Conservation (phyloP, 1,140 invertebrate genomes). For the Melipona quadrifasciata region DNA sequence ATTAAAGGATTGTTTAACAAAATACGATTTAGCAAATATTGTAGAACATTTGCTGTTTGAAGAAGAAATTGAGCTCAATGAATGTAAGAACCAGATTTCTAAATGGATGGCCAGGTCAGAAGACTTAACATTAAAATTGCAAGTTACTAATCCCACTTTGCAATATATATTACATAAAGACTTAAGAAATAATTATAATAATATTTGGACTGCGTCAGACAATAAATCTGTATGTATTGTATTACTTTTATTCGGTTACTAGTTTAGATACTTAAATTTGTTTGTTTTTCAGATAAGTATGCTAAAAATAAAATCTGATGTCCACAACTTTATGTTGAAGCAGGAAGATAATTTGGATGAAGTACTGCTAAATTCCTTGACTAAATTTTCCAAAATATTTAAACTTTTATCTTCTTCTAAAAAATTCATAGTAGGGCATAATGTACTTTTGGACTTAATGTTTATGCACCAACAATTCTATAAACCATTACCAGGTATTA, state of each 20-base stretch:
- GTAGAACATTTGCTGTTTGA: slow-evolving; percentile 67
- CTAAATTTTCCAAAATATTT: slow-evolving; percentile 88
- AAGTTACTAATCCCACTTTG: slow-evolving; percentile 56
- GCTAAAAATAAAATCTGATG: slow-evolving; percentile 70
- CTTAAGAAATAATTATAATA: slow-evolving; percentile 82
- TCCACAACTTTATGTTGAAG: slow-evolving; percentile 71
- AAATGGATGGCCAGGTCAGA: slow-evolving; percentile 76
- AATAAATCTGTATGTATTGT: slow-evolving; percentile 68
- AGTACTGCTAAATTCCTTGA: slow-evolving; percentile 80
- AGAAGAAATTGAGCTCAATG: slow-evolving; percentile 80
- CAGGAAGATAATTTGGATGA: slow-evolving; percentile 76
- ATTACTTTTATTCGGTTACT: neutral
- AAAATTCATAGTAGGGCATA: slow-evolving; percentile 90
- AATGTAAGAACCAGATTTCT: slow-evolving; percentile 67
- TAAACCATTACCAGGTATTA: slow-evolving; percentile 84
- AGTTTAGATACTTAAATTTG: neutral
- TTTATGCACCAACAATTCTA: slow-evolving; percentile 89
- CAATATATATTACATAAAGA: slow-evolving; percentile 81
- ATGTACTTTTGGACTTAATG: slow-evolving; percentile 87
- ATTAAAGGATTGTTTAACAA: slow-evolving; percentile 73
- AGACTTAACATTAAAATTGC: slow-evolving; percentile 54
- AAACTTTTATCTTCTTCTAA: slow-evolving; percentile 82
- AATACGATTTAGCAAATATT: slow-evolving; percentile 60
- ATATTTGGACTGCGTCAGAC: slow-evolving; percentile 77
- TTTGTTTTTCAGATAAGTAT: slow-evolving; percentile 72